These are phyloP conservation scores for Lasioglossum malachurum DNA, from an alignment of 2,888 invertebrate genomes.

Conservation along the genomic window DNA sequence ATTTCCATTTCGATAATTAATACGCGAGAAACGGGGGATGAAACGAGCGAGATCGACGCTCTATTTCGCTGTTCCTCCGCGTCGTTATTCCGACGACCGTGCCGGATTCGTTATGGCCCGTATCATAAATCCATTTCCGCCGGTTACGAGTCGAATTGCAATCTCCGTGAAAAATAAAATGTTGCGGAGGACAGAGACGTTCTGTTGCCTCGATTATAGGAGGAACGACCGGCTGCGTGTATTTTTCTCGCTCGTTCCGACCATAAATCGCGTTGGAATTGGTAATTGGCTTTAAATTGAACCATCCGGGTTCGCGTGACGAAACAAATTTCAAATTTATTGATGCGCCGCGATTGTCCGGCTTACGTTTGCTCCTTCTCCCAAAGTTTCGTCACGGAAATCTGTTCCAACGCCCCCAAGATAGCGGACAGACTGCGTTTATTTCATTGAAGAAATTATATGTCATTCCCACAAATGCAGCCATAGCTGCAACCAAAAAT, in stretches of 20 bases:
- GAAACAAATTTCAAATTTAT: slow-evolving; percentile 39
- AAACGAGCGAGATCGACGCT: neutral
- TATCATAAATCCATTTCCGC: slow-evolving; percentile 51
- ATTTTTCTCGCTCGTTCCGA: slow-evolving; percentile 25
- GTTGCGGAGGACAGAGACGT: slow-evolving; percentile 35
- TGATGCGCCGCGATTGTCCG: neutral
- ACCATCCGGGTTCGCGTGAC: slow-evolving; percentile 16
- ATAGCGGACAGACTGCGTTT: neutral
- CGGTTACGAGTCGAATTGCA: slow-evolving; percentile 48
- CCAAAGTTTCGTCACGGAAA: neutral
- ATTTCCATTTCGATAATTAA: slow-evolving; percentile 36
- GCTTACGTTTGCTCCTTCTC: neutral
- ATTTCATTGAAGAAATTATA: too few species aligned
- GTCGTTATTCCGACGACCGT: slow-evolving; percentile 10
- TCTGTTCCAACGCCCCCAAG: neutral
- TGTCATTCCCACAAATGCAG: too few species aligned
- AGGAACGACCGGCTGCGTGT: neutral
- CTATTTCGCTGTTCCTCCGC: slow-evolving; percentile 13
- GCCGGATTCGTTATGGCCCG: slow-evolving; percentile 13
- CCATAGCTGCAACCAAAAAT: too few species aligned
- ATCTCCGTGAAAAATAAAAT: slow-evolving; percentile 47
- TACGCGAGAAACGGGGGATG: neutral
- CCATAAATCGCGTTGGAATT: slow-evolving; percentile 46
- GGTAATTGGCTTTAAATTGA: slow-evolving; percentile 51
- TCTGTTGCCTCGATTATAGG: slow-evolving; percentile 50